Percentiles rank a stretch among this genome's conserved stretches.
Evolutionary conservation across 1,140 invertebrate species (phyloP).

Genomic region (Drepana arcuata): DNA sequence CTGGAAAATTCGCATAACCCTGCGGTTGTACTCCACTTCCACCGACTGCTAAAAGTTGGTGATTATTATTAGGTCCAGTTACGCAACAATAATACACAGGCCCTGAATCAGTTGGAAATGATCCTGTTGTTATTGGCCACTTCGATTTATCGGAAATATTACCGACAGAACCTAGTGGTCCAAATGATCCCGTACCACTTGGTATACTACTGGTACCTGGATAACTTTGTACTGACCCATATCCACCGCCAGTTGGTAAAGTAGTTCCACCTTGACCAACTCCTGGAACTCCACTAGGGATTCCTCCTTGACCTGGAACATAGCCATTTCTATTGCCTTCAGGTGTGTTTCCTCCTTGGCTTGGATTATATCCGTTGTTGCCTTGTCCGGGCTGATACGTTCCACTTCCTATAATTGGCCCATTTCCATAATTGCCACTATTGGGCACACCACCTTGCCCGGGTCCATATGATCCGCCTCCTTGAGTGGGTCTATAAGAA

Average conservation of each 20-base stretch:
- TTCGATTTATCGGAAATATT: too few relatives aligned
- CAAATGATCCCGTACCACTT: background rate
- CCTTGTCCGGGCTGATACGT: slow-evolving; percentile 2
- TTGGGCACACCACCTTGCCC: background rate
- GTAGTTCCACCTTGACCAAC: slow-evolving; percentile 4
- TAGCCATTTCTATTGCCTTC: slow-evolving; percentile 4
- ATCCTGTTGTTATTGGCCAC: slow-evolving; percentile 21
- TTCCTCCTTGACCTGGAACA: slow-evolving; percentile 1
- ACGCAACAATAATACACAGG: slow-evolving; percentile 28
- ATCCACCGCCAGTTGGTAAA: background rate
- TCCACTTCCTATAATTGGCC: background rate
- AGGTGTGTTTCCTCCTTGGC: background rate
- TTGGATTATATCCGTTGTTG: slow-evolving; percentile 3
- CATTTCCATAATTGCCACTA: background rate
- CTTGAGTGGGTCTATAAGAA: slow-evolving; percentile 6
- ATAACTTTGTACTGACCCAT: background rate
- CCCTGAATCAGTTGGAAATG: slow-evolving; percentile 19
- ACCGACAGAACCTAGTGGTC: too few relatives aligned
- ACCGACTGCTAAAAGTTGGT: slow-evolving; percentile 2
- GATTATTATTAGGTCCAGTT: slow-evolving; percentile 10
- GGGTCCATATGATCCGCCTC: background rate
- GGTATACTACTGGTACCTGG: background rate
- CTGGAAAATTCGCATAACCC: too few relatives aligned
- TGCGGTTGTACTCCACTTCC: background rate
- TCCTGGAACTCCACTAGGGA: background rate